phyloP scores from a whole-genome alignment of 2,888 invertebrate genomes.

The Nemurella pictetii region DNA sequence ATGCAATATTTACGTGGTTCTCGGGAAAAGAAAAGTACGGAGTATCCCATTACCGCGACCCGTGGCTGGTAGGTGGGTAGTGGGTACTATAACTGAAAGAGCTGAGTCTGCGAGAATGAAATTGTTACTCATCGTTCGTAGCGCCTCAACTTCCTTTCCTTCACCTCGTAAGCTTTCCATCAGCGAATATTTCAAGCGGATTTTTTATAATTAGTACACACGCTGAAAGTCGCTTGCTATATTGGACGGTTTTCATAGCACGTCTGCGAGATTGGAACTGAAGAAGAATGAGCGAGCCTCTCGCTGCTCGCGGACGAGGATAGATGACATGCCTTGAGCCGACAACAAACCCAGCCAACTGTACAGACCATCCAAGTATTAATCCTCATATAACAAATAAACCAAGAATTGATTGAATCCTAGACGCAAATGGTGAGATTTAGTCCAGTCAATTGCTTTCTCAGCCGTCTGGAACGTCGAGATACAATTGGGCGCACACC shows the following conservation, averaged over 20 bases:
- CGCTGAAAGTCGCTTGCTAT: background rate
- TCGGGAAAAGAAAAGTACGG: background rate
- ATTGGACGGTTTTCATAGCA: background rate
- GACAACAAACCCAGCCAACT: slow-evolving; percentile 11
- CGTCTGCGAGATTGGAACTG: background rate
- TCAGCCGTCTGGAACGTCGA: background rate
- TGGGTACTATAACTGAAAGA: background rate
- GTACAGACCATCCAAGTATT: slow-evolving; percentile 4
- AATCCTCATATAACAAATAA: background rate
- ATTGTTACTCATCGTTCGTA: slow-evolving; percentile 2
- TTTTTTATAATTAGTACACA: slow-evolving; percentile 5
- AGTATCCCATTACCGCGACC: background rate
- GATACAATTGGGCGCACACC: background rate
- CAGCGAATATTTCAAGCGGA: slow-evolving; percentile 12
- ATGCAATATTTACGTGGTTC: background rate
- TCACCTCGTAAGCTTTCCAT: slow-evolving; percentile 11
- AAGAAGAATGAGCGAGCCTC: background rate
- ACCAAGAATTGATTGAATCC: background rate
- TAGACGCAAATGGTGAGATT: slow-evolving; percentile 16
- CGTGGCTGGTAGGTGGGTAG: background rate
- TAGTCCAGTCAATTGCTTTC: slow-evolving; percentile 3
- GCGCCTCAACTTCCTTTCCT: background rate
- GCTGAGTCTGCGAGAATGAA: background rate
- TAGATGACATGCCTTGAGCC: slow-evolving; percentile 5
- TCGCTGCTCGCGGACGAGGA: background rate